phyloP scores from a whole-genome alignment of 1,140 invertebrate genomes.

The Brachystomella parvula region DNA sequence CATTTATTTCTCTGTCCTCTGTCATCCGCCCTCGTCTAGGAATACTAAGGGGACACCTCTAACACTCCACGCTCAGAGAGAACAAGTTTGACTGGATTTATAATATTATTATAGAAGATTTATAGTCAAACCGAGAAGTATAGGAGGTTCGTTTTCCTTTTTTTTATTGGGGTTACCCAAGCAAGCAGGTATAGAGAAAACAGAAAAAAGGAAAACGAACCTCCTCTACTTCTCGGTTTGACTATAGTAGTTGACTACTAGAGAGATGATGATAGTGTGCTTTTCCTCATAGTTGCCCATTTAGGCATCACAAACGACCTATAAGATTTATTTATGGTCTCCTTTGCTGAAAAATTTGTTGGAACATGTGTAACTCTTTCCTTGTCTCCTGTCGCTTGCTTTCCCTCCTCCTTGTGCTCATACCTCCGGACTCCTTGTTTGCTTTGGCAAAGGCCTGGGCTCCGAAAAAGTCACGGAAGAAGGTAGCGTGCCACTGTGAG shows the following conservation, averaged over 20 bases:
- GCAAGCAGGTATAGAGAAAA: too few relatives aligned
- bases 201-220: too few relatives aligned
- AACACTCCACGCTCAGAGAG: too few relatives aligned
- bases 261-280: too few relatives aligned
- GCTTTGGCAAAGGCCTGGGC: neutral
- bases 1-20: neutral
- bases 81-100: neutral
- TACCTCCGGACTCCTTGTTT: too few relatives aligned
- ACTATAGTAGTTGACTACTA: too few relatives aligned
- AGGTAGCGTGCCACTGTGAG: too few relatives aligned
- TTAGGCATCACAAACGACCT: slow-evolving; percentile 1
- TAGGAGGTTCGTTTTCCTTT: too few relatives aligned
- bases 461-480: neutral
- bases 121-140: too few relatives aligned
- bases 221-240: too few relatives aligned
- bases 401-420: neutral
- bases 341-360: neutral
- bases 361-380: slow-evolving; percentile 7
- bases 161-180: too few relatives aligned
- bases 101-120: neutral
- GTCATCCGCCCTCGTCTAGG: neutral
- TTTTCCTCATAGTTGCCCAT: too few relatives aligned
- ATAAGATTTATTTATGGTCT: slow-evolving; percentile 2
- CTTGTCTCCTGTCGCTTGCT: neutral
- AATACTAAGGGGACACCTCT: neutral